phyloP scores from a whole-genome alignment of 2,113 vertebrate species.

The Gopherus flavomarginatus region DNA sequence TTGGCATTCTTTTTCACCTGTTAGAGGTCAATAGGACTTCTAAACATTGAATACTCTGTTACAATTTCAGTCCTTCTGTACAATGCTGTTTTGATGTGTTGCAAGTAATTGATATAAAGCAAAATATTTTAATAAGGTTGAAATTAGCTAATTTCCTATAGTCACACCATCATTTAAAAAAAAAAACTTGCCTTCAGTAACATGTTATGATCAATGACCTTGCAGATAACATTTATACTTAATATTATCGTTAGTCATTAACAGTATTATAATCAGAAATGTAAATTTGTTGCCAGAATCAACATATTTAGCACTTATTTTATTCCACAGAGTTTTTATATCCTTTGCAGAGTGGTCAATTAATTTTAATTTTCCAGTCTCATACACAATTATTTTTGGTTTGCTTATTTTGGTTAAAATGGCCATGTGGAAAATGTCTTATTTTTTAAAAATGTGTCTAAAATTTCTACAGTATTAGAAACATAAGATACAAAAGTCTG shows the following conservation, averaged over 20 bases:
- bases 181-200: constrained; percentile 69
- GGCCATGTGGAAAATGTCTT: constrained; percentile 24
- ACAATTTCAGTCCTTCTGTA: constrained; percentile 21
- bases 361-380: constrained; percentile 56
- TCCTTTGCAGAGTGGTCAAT: constrained; percentile 63
- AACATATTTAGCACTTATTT: constrained; percentile 72
- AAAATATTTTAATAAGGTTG: constrained; percentile 73
- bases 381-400: constrained; percentile 31
- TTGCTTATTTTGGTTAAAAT: constrained; percentile 28
- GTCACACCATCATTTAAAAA: constrained; percentile 60
- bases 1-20: constrained; percentile 68
- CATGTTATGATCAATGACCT: constrained; percentile 62
- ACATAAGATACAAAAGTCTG: constrained; percentile 4
- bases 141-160: constrained; percentile 68
- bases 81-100: constrained; percentile 73
- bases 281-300: constrained; percentile 81
- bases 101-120: constrained; percentile 70
- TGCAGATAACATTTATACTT: constrained; percentile 71
- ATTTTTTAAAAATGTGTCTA: constrained; percentile 5
- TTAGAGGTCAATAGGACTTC: constrained; percentile 63
- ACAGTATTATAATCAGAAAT: constrained; percentile 78
- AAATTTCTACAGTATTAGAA: not conserved
- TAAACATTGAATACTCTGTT: constrained; percentile 44
- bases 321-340: constrained; percentile 59
- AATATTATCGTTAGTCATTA: constrained; percentile 80